Percentiles rank a stretch among this genome's conserved stretches.
Evolutionary conservation across 2,888 invertebrate genomes (phyloP).

Genomic region (Galerucella pusilla): DNA sequence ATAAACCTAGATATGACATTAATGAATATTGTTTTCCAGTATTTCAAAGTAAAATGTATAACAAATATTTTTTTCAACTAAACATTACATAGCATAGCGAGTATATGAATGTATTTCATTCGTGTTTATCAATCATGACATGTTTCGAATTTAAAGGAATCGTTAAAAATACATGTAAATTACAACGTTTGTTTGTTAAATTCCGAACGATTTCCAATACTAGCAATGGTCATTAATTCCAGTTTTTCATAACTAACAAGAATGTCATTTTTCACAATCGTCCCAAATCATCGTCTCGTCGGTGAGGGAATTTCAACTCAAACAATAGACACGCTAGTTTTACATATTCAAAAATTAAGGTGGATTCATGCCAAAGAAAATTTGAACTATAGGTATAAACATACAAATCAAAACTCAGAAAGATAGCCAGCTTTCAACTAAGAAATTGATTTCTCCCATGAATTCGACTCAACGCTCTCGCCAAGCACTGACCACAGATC

Average conservation of each 20-base stretch:
- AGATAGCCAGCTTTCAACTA: too few species aligned
- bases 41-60: background rate
- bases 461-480: too few species aligned
- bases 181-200: slow-evolving; percentile 2
- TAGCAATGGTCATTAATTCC: slow-evolving; percentile 10
- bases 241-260: slow-evolving; percentile 5
- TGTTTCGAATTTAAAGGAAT: background rate
- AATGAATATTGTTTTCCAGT: background rate
- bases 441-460: too few species aligned
- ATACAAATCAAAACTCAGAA: too few species aligned
- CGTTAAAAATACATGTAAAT: background rate
- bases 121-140: background rate
- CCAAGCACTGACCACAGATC: too few species aligned
- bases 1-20: too few species aligned
- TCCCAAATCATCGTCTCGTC: background rate
- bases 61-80: background rate
- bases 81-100: background rate
- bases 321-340: background rate
- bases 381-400: too few species aligned
- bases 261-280: slow-evolving; percentile 3
- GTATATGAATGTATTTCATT: background rate
- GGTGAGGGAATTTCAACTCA: background rate
- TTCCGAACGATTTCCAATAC: background rate
- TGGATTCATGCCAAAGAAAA: too few species aligned
- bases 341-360: background rate